Evolutionary conservation across 2,888 invertebrate species (phyloP).

Genomic region (Sesia apiformis): DNA sequence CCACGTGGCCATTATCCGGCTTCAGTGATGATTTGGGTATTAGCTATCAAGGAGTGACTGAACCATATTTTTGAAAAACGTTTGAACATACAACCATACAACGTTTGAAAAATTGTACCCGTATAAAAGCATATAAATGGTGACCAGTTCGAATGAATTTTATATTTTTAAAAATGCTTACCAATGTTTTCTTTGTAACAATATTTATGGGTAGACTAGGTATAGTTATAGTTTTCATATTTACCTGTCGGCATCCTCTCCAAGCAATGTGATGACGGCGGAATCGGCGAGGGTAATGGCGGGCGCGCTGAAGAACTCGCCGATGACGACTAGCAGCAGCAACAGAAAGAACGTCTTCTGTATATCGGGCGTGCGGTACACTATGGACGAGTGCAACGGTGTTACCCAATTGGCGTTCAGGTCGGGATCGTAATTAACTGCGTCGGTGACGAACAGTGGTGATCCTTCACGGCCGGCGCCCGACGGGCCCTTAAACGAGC

Average conservation of each 20-base stretch:
- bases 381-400: conserved; percentile 94
- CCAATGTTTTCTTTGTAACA: too few species aligned
- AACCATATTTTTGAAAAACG: too few species aligned
- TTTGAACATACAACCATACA: too few species aligned
- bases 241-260: conserved; percentile 87
- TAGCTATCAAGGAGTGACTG: too few species aligned
- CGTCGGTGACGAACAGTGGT: conserved; percentile 84
- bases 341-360: conserved; percentile 97
- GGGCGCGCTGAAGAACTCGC: conserved; percentile 98
- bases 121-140: too few species aligned
- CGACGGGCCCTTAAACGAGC: conserved; percentile 35
- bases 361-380: conserved; percentile 91
- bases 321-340: conserved; percentile 92
- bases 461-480: conserved; percentile 61
- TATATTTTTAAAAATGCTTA: too few species aligned
- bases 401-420: conserved; percentile 86
- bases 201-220: too few species aligned
- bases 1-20: too few species aligned
- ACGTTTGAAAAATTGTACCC: too few species aligned
- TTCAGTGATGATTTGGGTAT: too few species aligned
- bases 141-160: too few species aligned
- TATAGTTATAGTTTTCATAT: too few species aligned
- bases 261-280: conserved; percentile 90
- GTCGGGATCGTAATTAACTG: conserved; percentile 81
- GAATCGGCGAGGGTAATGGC: conserved; percentile 96